These are phyloP conservation scores for Eurypyga helias DNA, from an alignment of 2,113 vertebrate genomes.

Conservation along the genomic window DNA sequence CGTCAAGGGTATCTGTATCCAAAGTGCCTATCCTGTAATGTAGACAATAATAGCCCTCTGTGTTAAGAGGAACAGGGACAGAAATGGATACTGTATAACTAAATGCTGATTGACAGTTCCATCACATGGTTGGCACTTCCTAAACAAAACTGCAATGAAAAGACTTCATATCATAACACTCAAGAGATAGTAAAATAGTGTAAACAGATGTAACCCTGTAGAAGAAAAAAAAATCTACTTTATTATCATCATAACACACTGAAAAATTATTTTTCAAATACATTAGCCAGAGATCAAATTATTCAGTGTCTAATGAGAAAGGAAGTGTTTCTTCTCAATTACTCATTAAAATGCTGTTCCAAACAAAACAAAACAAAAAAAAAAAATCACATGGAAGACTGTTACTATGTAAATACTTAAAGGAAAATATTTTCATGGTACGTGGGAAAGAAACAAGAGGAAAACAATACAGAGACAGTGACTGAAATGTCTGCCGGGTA, in stretches of 20 bases:
- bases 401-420: constrained; percentile 65
- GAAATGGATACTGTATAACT: constrained; percentile 85
- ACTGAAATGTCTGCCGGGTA: constrained; percentile 66
- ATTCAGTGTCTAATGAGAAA: constrained; percentile 61
- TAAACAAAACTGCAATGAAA: constrained; percentile 77
- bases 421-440: constrained; percentile 75
- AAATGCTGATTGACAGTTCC: constrained; percentile 84
- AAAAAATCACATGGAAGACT: background rate
- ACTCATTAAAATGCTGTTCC: constrained; percentile 59
- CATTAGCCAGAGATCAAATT: constrained; percentile 68
- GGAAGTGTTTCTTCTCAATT: constrained; percentile 66
- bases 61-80: constrained; percentile 76
- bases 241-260: constrained; percentile 62
- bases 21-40: constrained; percentile 76
- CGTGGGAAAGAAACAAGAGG: constrained; percentile 50
- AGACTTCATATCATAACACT: constrained; percentile 72
- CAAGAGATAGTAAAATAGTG: constrained; percentile 74
- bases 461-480: constrained; percentile 48
- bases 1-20: constrained; percentile 82
- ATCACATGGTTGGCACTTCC: constrained; percentile 66
- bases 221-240: constrained; percentile 41
- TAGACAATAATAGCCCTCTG: constrained; percentile 85
- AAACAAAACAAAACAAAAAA: background rate
- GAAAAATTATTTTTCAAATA: constrained; percentile 62
- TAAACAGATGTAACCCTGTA: constrained; percentile 76